Evolutionary conservation across 2,797 vertebrate genomes (phyloP), one percentile per base, ranked within the genome.

Genomic region (Malacoraja senta): DNA sequence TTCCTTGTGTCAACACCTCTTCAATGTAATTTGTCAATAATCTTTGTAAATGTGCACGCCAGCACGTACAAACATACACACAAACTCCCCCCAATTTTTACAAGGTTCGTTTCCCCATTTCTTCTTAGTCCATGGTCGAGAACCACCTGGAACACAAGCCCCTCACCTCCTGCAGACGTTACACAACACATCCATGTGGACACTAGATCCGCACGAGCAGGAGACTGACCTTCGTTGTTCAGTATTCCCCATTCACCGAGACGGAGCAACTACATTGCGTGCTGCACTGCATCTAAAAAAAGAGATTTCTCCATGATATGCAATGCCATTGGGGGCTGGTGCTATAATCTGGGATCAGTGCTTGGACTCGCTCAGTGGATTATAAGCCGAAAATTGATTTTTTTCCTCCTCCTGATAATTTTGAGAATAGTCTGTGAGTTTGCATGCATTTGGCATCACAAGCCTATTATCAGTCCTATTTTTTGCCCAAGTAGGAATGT

Each of bases 261-360:
- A 68, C 35, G 21, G n/a, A 88, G 68, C 68, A 32, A 19, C 19
- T 6, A 19, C 29, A 29, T 65, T 63, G 61, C 63, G 24, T 68
- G 84, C 3, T 65, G 84, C 65, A 61, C 61, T 88, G 61, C 61
- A 68, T 68, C 61, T 4, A 88, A 88, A n/a, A 68, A 68, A 65
- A 63, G 68, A 19, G 9, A n/a, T 84, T 74, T 84, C n/a, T 84
- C 53, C 35, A 32, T 68, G 84, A 35, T 35, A 32, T 88, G 63
- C 19, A 68, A 68, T 68, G 61, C 63, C n/a, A 35, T 61, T 63
- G 83, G 58, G 63, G 58, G 29, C 58, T 86, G 53, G 58, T 86
- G 83, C 53, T 88, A 0, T 88, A 88, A 88, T 68, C 84, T 88
- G 63, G 61, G 63, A 88, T 88, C 84, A 88, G 84, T 88, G 65